Base-by-base conservation (phyloP, 2,797 vertebrate genomes). In the Melanotaenia maccullochi region DNA sequence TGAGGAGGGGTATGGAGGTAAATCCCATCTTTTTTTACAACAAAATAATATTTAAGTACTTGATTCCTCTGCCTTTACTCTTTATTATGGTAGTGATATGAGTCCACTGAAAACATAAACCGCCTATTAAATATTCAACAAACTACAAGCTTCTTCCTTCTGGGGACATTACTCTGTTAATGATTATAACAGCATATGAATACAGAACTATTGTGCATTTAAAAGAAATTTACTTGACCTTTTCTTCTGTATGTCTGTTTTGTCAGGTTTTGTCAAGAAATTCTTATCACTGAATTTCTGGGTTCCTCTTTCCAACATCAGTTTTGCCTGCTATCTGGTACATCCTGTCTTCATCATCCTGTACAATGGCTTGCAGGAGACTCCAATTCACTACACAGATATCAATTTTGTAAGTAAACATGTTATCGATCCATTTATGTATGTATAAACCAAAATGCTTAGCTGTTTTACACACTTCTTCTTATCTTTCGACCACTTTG, bases 321-420 rank as follows among this genome's bases (percentile, higher is more conserved):
- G 96, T 63, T 97, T 96, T 5, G 94, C 96, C 13, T 96, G 96
- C 71, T 97, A 96, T 79, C 76, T 97, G 62, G 85, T 89, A 30
- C 96, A 97, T 70, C 97, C 95, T 0, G 52, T 95, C 9, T 76
- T 96, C 68, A 96, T 97, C 56, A 78, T 95, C 33, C 67, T 96
- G 14, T 95, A 96, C 78, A 93, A 92, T 0, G 94, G 94, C 28
- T 84, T 93, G 30, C 96, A 96, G 79, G 96, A 96, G 59, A 96
- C 94, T 0, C 89, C 93, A 0, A 88, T 94, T 47, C 96, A 97
- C 85, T 96, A 96, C 82, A 91, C 93, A 0, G 93, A 96, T 81
- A 76, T 92, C 42, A 96, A 94, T 90, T 95, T 96, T 91, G 96
- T 96, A 69, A 96, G 95, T 79, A 1, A 58, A 32, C 12, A 40